Evolutionary conservation across 2,113 vertebrate species (phyloP).

Genomic region (Dasyurus viverrinus): DNA sequence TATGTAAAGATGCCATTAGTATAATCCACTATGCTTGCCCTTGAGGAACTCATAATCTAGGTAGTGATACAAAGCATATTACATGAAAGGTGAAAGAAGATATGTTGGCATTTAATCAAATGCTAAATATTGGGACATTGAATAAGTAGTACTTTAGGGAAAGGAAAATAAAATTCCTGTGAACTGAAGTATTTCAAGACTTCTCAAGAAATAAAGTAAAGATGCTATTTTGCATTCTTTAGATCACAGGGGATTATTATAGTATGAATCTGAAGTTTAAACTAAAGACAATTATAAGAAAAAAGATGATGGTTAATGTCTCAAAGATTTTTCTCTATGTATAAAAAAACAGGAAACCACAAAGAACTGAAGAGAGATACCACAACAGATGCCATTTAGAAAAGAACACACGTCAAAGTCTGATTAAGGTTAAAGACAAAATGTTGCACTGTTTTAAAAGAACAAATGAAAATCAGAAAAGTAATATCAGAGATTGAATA

Average conservation of each 20-base stretch:
- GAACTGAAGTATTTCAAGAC: slow-evolving; percentile 28
- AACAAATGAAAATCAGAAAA: slow-evolving; percentile 48
- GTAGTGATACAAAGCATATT: slow-evolving; percentile 16
- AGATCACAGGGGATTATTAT: slow-evolving; percentile 44
- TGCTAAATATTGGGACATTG: not conserved
- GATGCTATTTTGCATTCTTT: slow-evolving; percentile 17
- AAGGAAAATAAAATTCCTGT: not conserved
- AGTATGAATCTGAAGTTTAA: slow-evolving; percentile 43
- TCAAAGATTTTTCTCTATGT: slow-evolving; percentile 77
- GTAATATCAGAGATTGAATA: slow-evolving; percentile 44
- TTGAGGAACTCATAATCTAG: not conserved
- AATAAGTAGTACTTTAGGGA: not conserved
- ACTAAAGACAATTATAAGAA: slow-evolving; percentile 71
- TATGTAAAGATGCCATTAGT: not conserved
- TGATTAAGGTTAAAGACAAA: slow-evolving; percentile 78
- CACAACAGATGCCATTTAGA: slow-evolving; percentile 84
- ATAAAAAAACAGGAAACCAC: slow-evolving; percentile 88
- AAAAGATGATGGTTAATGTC: slow-evolving; percentile 72
- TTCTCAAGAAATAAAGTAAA: not conserved
- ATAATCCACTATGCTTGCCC: not conserved
- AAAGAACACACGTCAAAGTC: slow-evolving; percentile 79
- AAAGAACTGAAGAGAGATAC: slow-evolving; percentile 80
- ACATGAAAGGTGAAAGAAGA: not conserved
- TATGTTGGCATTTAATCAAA: not conserved
- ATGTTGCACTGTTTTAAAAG: slow-evolving; percentile 66